Base-by-base conservation (phyloP, 2,113 vertebrate species). In the Euleptes europaea region DNA sequence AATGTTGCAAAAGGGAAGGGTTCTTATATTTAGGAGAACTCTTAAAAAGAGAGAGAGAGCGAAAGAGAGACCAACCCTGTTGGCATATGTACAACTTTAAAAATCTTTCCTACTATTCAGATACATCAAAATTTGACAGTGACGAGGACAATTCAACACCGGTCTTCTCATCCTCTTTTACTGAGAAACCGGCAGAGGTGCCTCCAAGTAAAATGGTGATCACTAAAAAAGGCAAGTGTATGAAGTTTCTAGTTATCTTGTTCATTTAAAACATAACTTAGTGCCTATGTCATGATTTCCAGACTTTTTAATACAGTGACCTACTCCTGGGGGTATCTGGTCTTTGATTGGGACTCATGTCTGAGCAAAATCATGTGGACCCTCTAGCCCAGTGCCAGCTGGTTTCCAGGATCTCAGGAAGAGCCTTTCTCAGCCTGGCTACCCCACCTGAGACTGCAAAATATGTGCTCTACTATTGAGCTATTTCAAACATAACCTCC, bases 51-150 rank as follows among this genome's bases (percentile, higher is more conserved):
- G 6, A 21, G 21, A n/a, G n/a, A n/a, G n/a, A n/a, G n/a, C n/a
- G n/a, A n/a, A n/a, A n/a, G n/a, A n/a, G n/a, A n/a, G n/a, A n/a
- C n/a, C 2, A 28, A 19, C 31, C 2, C 19, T n/a, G 14, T 31
- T 19, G 33, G 44, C 14, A 67, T 75, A 67, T 75, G 38, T 5
- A 67, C 75, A 44, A 75, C 84, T 26, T 60, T 82, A 49, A 90
- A 54, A 88, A 72, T 42, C 84, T 90, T 84, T 93, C 78, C 91
- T 92, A 82, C 84, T 74, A 92, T 94, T 80, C 88, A 99, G 98
- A 99, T 81, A 95, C 93, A 72, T 96, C 95, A 91, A 99, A 98
- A 96, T 97, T 97, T 13, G 97, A 98, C 94, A 98, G 98, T 47
- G 98, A 99, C 31, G 97, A 98, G 26, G 97, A 97, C 82, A 95